Percentiles rank a stretch among this genome's conserved stretches.
These are phyloP conservation scores for Drosophila histrio DNA, from an alignment of 2,888 invertebrate species.

Conservation along the genomic window DNA sequence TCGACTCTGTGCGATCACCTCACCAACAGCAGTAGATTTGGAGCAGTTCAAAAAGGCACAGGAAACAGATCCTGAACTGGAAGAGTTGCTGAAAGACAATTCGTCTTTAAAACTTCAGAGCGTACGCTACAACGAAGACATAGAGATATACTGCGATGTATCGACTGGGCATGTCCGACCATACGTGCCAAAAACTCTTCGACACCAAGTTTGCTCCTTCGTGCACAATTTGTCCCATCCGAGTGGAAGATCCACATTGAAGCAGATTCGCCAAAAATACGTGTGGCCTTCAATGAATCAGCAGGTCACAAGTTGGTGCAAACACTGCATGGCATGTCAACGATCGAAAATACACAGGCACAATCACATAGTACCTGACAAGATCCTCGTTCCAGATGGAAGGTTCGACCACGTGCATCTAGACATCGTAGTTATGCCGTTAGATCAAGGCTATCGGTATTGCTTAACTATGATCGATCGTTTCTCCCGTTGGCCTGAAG, in stretches of 20 bases:
- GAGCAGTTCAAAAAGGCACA: constrained; percentile 11
- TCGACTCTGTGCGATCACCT: neutral
- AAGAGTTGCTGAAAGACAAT: neutral
- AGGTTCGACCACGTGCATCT: too few relatives aligned
- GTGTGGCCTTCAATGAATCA: neutral
- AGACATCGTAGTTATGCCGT: too few relatives aligned
- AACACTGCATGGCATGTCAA: too few relatives aligned
- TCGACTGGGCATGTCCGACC: neutral
- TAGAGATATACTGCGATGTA: neutral
- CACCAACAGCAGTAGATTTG: neutral
- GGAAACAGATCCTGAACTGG: neutral
- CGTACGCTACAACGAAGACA: neutral
- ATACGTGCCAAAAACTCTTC: neutral
- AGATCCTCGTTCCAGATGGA: too few relatives aligned
- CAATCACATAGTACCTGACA: too few relatives aligned
- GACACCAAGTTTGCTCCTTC: neutral
- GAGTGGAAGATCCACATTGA: neutral
- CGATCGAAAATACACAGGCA: too few relatives aligned
- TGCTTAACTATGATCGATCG: too few relatives aligned
- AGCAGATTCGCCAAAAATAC: neutral
- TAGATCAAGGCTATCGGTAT: too few relatives aligned
- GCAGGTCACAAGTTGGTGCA: too few relatives aligned
- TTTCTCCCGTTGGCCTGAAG: too few relatives aligned
- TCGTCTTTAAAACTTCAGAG: neutral
- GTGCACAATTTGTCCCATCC: neutral